Conservation (phyloP, 2,797 vertebrate species). For the Catamblyrhynchus diadema region DNA sequence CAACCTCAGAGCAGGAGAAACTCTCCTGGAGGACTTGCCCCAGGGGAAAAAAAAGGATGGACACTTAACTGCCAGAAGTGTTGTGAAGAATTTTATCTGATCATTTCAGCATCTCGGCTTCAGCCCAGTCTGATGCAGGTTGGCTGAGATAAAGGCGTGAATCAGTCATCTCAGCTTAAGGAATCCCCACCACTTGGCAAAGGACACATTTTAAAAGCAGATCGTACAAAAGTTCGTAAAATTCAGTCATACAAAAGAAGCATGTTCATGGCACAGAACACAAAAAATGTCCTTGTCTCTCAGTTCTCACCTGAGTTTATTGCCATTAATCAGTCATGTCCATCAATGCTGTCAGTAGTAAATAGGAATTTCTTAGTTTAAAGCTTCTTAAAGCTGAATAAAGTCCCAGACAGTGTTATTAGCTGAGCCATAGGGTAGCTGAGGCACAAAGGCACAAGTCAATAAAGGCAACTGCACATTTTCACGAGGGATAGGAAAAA, state of each 20-base stretch:
- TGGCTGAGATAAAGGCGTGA: background rate
- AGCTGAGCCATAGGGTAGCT: background rate
- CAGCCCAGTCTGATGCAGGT: background rate
- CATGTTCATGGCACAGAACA: background rate
- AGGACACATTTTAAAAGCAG: background rate
- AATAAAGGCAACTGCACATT: background rate
- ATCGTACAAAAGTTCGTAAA: background rate
- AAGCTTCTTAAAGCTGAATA: constrained; percentile 6
- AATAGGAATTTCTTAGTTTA: constrained; percentile 2
- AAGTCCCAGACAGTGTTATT: background rate
- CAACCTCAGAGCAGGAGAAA: background rate
- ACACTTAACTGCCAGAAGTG: background rate
- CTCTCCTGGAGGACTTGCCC: background rate
- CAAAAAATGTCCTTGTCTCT: background rate
- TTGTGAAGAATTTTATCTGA: constrained; percentile 45
- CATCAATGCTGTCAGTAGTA: background rate
- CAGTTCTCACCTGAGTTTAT: background rate
- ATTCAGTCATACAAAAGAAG: background rate
- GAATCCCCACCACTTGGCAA: constrained; percentile 14
- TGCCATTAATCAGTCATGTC: background rate
- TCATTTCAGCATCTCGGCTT: background rate
- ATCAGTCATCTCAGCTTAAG: constrained; percentile 12
- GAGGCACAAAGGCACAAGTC: background rate
- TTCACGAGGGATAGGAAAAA: background rate
- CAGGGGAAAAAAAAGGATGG: background rate